Conservation (phyloP, 1,140 invertebrate genomes). For the Lethocerus indicus region DNA sequence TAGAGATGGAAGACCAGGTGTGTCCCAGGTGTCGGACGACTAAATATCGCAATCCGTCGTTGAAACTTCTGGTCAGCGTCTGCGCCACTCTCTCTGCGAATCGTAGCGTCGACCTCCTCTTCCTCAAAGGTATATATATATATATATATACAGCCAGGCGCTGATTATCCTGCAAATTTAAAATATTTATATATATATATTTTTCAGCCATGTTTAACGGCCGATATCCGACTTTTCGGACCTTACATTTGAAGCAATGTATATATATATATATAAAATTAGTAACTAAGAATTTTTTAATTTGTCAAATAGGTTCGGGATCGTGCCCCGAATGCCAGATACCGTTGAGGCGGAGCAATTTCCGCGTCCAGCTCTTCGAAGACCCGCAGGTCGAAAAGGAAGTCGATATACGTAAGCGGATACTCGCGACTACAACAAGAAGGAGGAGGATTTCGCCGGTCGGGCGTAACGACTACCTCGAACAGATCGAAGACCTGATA, state of each 20-base stretch:
- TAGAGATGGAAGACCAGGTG: slow-evolving; percentile 74
- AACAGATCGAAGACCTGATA: slow-evolving; percentile 80
- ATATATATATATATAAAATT: too few species aligned
- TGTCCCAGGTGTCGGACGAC: slow-evolving; percentile 97
- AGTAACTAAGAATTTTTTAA: too few species aligned
- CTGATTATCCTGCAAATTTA: too few species aligned
- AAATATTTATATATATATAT: neutral
- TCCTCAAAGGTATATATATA: slow-evolving; percentile 66
- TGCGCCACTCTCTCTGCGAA: slow-evolving; percentile 95
- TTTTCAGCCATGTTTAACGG: too few species aligned
- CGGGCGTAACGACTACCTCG: slow-evolving; percentile 92
- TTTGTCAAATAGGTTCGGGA: slow-evolving; percentile 67
- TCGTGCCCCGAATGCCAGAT: slow-evolving; percentile 83
- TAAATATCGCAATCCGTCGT: slow-evolving; percentile 91
- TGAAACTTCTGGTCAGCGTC: slow-evolving; percentile 95
- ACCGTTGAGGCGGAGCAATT: slow-evolving; percentile 72
- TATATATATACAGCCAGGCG: too few species aligned
- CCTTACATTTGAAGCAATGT: too few species aligned
- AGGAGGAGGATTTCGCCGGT: too few species aligned
- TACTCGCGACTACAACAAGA: slow-evolving; percentile 52
- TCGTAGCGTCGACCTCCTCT: slow-evolving; percentile 90
- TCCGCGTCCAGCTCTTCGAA: slow-evolving; percentile 89
- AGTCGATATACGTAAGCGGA: slow-evolving; percentile 80
- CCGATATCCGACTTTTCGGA: too few species aligned
- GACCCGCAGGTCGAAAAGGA: slow-evolving; percentile 94